Evolutionary conservation across 2,797 vertebrate species (phyloP).

Genomic region (Poecilia picta): DNA sequence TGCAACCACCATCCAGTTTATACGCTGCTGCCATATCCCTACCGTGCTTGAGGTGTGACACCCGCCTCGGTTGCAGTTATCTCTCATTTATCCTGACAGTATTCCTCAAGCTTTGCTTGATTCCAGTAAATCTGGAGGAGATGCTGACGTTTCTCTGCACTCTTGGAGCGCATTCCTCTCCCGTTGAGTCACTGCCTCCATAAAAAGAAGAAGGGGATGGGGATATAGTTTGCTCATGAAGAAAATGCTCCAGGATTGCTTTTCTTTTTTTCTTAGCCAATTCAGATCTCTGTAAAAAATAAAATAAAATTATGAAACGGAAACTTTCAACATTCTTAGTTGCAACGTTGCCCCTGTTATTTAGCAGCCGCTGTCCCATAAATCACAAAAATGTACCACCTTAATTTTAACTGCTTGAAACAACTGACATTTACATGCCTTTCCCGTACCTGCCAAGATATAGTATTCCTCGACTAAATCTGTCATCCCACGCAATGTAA

Average conservation of each 20-base stretch:
- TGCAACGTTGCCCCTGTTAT: constrained; percentile 35
- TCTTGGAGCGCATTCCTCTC: constrained; percentile 61
- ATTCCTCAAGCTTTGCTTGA: constrained; percentile 44
- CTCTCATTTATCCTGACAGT: constrained; percentile 59
- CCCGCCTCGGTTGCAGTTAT: constrained; percentile 28
- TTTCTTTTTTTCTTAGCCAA: constrained; percentile 25
- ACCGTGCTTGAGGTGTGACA: constrained; percentile 36
- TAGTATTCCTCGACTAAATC: constrained; percentile 67
- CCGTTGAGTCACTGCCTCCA: constrained; percentile 54
- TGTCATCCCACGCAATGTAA: constrained; percentile 65
- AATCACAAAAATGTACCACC: constrained; percentile 52
- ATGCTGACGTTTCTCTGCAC: constrained; percentile 57
- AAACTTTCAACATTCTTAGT: constrained; percentile 49
- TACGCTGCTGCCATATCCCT: constrained; percentile 11
- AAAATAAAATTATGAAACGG: constrained; percentile 36
- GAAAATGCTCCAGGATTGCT: constrained; percentile 26
- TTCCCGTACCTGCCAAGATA: constrained; percentile 65
- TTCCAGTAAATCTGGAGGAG: constrained; percentile 54
- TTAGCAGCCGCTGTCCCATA: constrained; percentile 15
- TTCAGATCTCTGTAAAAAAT: constrained; percentile 5
- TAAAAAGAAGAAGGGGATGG: constrained; percentile 23
- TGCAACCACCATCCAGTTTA: constrained; percentile 57
- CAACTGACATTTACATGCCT: constrained; percentile 67
- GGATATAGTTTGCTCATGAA: constrained; percentile 33
- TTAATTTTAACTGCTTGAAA: constrained; percentile 36